A percentile compares a stretch with the other conserved stretches of the same genome.
These are phyloP conservation scores for Onychostoma macrolepis DNA, from an alignment of 2,113 vertebrate species.

Conservation along the genomic window DNA sequence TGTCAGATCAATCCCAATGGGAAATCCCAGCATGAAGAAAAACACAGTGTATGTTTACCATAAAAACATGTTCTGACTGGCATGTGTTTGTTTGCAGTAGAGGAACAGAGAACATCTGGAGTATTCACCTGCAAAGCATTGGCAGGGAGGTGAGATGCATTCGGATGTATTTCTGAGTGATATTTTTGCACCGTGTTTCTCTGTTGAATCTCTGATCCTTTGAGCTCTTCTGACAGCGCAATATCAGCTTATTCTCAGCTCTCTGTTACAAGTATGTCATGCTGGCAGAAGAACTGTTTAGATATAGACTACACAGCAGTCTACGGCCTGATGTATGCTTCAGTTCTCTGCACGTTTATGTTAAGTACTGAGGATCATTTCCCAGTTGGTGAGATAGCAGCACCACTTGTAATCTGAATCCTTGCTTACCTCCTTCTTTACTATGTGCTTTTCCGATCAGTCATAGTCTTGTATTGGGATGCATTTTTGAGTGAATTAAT, in stretches of 20 bases:
- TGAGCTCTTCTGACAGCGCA: not conserved
- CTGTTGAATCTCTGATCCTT: not conserved
- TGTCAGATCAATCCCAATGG: not conserved
- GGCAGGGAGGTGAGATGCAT: not conserved
- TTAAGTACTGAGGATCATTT: not conserved
- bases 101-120: not conserved
- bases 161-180: conserved; percentile 23
- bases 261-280: not conserved
- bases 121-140: not conserved
- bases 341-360: not conserved
- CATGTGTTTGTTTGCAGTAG: not conserved
- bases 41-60: not conserved
- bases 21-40: not conserved
- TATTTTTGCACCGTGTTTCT: not conserved
- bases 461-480: not conserved
- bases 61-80: conserved; percentile 20
- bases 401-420: not conserved
- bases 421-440: not conserved
- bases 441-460: not conserved
- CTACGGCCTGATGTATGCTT: not conserved
- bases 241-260: conserved; percentile 19
- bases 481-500: not conserved
- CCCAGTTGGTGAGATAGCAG: not conserved
- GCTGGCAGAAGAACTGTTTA: not conserved
- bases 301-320: not conserved